Conservation (phyloP, 2,113 vertebrate species). For the Aythya baeri region DNA sequence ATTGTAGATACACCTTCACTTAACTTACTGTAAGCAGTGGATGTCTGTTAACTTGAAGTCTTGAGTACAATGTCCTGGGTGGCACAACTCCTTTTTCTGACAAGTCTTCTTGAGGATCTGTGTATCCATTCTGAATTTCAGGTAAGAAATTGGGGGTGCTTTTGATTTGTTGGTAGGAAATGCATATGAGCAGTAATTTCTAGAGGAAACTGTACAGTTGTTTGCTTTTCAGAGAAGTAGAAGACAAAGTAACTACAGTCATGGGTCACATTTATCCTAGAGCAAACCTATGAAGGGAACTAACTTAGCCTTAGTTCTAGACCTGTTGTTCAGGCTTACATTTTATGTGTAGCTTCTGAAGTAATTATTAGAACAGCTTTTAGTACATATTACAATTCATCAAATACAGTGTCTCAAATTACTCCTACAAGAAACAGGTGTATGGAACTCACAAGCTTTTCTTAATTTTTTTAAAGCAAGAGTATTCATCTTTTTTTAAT, state of each 20-base stretch:
- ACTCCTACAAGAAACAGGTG: not conserved
- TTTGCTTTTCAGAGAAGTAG: no score
- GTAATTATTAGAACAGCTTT: not conserved
- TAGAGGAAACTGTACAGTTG: not conserved
- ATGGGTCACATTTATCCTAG: not conserved
- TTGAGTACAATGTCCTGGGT: not conserved
- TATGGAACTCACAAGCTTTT: not conserved
- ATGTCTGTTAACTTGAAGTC: not conserved
- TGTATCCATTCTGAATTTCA: not conserved
- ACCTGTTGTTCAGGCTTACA: not conserved
- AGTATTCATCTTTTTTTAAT: not conserved
- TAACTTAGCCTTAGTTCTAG: not conserved
- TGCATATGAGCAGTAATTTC: rapidly evolving
- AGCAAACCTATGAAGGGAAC: not conserved
- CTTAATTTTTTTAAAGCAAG: not conserved
- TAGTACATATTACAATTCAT: not conserved
- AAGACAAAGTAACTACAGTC: not conserved
- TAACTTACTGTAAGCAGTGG: not conserved
- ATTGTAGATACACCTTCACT: not conserved
- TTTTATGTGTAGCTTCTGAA: not conserved
- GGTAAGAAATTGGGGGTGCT: not conserved
- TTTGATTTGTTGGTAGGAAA: not conserved
- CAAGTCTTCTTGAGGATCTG: not conserved
- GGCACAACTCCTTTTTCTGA: not conserved
- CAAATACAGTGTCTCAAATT: not conserved